Conservation (phyloP, 2,113 vertebrate species). For the Siphamia tubifer region DNA sequence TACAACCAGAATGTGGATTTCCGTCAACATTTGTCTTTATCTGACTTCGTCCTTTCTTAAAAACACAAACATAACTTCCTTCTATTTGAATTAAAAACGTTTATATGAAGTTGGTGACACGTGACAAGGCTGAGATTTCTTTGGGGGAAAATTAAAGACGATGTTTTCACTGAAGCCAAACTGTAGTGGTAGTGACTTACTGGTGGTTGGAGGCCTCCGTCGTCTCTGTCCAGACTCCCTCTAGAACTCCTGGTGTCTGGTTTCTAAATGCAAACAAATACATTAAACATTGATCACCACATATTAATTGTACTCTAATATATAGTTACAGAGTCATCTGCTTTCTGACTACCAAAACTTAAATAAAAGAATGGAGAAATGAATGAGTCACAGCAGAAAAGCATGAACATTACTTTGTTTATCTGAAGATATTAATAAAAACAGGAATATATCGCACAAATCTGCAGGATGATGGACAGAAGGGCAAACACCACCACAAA, state of each 20-base stretch:
- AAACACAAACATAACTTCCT: slow-evolving; percentile 16
- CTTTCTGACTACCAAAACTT: too few relatives aligned
- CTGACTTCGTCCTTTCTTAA: slow-evolving; percentile 2
- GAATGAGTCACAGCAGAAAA: background rate
- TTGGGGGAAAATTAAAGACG: too few relatives aligned
- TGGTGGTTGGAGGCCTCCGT: slow-evolving; percentile 86
- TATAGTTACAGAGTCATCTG: too few relatives aligned
- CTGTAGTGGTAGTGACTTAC: slow-evolving; percentile 86
- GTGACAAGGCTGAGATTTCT: too few relatives aligned
- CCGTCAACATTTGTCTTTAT: background rate
- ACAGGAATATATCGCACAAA: background rate
- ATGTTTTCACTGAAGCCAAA: too few relatives aligned
- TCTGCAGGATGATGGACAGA: background rate
- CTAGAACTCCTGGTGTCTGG: slow-evolving; percentile 93
- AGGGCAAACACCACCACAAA: background rate
- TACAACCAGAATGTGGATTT: slow-evolving; percentile 2
- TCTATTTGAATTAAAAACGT: background rate
- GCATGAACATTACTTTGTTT: background rate
- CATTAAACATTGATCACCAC: background rate
- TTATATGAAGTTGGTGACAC: background rate
- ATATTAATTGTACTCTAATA: background rate
- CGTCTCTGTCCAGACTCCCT: slow-evolving; percentile 91
- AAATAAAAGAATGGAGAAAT: background rate
- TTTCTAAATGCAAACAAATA: slow-evolving; percentile 81
- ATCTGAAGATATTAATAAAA: slow-evolving; percentile 6